Conservation (phyloP, 2,113 vertebrate genomes). For the Carollia perspicillata region DNA sequence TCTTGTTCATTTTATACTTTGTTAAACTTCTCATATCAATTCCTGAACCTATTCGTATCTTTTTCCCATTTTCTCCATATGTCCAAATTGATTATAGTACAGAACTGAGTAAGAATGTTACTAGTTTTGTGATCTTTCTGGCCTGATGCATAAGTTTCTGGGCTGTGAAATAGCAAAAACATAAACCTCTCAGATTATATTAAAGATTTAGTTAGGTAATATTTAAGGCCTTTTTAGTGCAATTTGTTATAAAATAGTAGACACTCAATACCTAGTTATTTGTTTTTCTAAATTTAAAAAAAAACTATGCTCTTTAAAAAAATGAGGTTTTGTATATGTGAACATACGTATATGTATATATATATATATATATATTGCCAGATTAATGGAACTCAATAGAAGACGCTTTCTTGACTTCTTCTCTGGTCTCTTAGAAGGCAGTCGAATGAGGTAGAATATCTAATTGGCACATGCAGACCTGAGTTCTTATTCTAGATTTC, state of each 20-base stretch:
- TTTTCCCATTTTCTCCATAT: not conserved
- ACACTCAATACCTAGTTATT: not conserved
- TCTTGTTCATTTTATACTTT: slow-evolving; percentile 16
- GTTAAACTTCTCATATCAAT: not conserved
- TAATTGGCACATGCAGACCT: not conserved
- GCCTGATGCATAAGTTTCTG: not conserved
- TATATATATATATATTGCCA: not conserved
- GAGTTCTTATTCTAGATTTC: slow-evolving; percentile 6
- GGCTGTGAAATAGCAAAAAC: not conserved
- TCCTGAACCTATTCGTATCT: not conserved
- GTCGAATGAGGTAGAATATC: not conserved
- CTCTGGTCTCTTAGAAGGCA: not conserved
- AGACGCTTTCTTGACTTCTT: not conserved
- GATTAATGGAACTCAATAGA: not conserved
- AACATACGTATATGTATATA: not conserved
- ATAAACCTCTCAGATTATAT: not conserved
- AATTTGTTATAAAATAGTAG: not conserved
- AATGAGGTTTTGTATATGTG: not conserved
- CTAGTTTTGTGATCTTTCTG: not conserved
- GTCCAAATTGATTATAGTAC: not conserved
- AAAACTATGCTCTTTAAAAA: not conserved
- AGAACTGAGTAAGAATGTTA: not conserved
- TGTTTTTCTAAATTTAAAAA: slow-evolving; percentile 30
- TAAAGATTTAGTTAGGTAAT: not conserved
- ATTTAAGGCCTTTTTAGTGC: not conserved